A percentile compares a stretch with the other conserved stretches of the same genome.
Evolutionary conservation across 1,140 invertebrate species (phyloP).

Genomic region (Venturia canescens): DNA sequence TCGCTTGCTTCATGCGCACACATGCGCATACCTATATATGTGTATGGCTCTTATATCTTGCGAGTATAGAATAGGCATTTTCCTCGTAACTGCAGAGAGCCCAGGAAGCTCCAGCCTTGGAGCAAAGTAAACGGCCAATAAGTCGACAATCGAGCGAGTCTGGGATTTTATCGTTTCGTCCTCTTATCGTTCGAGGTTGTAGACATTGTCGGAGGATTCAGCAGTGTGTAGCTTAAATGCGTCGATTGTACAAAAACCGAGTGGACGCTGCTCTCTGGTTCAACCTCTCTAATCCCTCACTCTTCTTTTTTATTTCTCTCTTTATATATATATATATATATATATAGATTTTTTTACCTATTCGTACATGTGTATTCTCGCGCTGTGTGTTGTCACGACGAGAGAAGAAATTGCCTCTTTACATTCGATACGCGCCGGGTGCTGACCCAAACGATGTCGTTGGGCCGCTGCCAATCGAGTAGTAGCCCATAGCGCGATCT

Average conservation of each 20-base stretch:
- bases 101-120: constrained; percentile 13
- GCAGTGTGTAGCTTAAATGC: constrained; percentile 29
- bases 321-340: neutral
- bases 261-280: constrained; percentile 11
- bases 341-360: neutral
- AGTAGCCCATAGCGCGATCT: constrained; percentile 35
- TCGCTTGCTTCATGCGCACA: neutral
- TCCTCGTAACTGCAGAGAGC: constrained; percentile 38
- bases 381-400: constrained; percentile 12
- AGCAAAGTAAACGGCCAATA: constrained; percentile 43
- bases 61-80: constrained; percentile 40
- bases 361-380: neutral
- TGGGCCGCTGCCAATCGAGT: constrained; percentile 47
- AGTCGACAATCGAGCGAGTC: constrained; percentile 43
- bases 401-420: constrained; percentile 49
- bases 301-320: constrained; percentile 2
- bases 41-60: neutral
- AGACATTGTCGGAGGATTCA: constrained; percentile 19
- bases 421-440: constrained; percentile 50
- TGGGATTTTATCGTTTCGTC: constrained; percentile 43
- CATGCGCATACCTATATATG: neutral
- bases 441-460: constrained; percentile 42
- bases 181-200: constrained; percentile 32
- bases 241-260: constrained; percentile 33
- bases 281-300: neutral